Conservation (phyloP, 2,113 vertebrate species). For the Triplophysa siluroides region DNA sequence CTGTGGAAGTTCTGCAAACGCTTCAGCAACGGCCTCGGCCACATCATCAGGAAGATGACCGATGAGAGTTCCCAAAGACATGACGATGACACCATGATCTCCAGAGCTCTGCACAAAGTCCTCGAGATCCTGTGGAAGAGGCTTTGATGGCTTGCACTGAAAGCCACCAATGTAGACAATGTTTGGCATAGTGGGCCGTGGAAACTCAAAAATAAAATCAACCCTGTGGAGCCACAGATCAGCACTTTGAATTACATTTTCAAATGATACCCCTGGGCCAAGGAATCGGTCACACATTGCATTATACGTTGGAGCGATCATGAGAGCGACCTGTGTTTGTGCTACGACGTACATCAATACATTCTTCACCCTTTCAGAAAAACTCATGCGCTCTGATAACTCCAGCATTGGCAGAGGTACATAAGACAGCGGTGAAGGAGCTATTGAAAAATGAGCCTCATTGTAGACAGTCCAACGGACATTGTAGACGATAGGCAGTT, state of each 20-base stretch:
- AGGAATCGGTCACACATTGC: conserved; percentile 1
- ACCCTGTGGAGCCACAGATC: conserved; percentile 52
- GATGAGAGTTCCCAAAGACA: conserved; percentile 53
- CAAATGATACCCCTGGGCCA: conserved; percentile 21
- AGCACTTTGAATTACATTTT: conserved; percentile 18
- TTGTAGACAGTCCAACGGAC: conserved; percentile 51
- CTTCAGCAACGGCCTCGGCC: conserved; percentile 43
- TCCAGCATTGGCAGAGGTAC: conserved; percentile 50
- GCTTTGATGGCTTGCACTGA: conserved; percentile 46
- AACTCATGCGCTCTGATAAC: conserved; percentile 55
- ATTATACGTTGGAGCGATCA: neutral
- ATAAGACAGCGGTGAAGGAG: conserved; percentile 60
- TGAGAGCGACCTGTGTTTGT: conserved; percentile 13
- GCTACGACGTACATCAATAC: conserved; percentile 29
- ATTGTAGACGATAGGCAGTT: conserved; percentile 59
- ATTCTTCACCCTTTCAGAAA: conserved; percentile 55
- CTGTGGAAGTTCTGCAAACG: conserved; percentile 52
- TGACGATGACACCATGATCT: conserved; percentile 51
- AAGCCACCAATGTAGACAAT: conserved; percentile 50
- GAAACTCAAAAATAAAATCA: conserved; percentile 52
- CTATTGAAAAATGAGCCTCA: conserved; percentile 57
- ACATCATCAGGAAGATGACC: conserved; percentile 48
- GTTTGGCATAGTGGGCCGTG: conserved; percentile 52
- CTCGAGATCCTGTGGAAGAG: conserved; percentile 52
- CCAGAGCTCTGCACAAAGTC: conserved; percentile 56